phyloP scores from a whole-genome alignment of 2,888 invertebrate genomes.

The Pammene aurita region DNA sequence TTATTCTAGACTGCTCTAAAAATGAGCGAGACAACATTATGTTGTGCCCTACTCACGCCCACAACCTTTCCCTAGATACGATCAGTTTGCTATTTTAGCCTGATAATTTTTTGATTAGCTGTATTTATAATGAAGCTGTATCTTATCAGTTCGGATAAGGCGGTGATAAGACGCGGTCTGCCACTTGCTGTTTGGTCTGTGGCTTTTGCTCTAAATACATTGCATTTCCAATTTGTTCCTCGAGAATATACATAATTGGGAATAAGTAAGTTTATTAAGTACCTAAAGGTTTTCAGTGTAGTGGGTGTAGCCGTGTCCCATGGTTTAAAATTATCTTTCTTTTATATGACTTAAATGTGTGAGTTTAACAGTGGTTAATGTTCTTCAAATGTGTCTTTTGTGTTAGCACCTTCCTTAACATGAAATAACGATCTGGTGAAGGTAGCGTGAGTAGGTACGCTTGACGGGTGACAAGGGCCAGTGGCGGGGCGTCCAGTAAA shows the following conservation, averaged over 20 bases:
- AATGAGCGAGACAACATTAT: neutral
- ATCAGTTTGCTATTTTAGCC: slow-evolving; percentile 44
- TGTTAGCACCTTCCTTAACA: neutral
- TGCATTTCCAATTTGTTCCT: slow-evolving; percentile 1
- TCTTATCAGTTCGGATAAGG: slow-evolving; percentile 73
- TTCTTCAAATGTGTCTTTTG: too few relatives aligned
- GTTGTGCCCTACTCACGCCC: neutral
- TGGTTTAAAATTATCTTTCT: too few relatives aligned
- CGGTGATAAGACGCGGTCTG: slow-evolving; percentile 58
- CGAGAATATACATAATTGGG: slow-evolving; percentile 17
- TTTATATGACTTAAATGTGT: neutral
- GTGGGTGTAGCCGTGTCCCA: too few relatives aligned
- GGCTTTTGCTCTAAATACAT: slow-evolving; percentile 52
- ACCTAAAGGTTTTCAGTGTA: too few relatives aligned
- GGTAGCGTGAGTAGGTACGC: too few relatives aligned
- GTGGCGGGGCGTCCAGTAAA: too few relatives aligned
- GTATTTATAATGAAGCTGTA: slow-evolving; percentile 72
- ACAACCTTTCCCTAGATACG: neutral
- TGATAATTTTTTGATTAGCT: slow-evolving; percentile 69
- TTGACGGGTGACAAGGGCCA: too few relatives aligned
- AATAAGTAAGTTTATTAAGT: slow-evolving; percentile 32
- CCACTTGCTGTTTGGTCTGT: slow-evolving; percentile 62
- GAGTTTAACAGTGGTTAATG: slow-evolving; percentile 1
- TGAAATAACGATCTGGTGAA: too few relatives aligned
- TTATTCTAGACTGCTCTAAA: neutral